phyloP scores from a whole-genome alignment of 2,888 invertebrate species.

The Plagiodera versicolora region DNA sequence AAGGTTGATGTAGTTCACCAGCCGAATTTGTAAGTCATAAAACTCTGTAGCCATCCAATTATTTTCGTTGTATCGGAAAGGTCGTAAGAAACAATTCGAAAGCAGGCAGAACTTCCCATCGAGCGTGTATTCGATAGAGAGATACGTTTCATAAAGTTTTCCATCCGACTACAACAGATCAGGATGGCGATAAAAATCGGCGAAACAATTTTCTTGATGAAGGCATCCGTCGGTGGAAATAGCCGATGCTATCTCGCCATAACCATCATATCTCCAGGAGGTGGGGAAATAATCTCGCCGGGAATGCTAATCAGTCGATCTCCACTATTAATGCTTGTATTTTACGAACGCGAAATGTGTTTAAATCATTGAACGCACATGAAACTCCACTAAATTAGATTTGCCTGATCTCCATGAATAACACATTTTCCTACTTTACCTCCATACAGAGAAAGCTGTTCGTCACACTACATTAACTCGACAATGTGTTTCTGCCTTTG shows the following conservation, averaged over 20 bases:
- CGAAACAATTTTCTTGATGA: constrained; percentile 1
- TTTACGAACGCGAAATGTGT: not conserved
- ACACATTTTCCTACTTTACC: not conserved
- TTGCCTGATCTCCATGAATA: not conserved
- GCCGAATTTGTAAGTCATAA: not conserved
- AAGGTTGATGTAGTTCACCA: not conserved
- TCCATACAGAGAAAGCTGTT: not conserved
- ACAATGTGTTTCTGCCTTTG: not conserved
- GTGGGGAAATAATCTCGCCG: not conserved
- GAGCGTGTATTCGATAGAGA: not conserved
- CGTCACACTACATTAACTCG: not conserved
- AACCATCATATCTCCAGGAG: not conserved
- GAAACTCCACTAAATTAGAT: not conserved
- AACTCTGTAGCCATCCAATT: not conserved
- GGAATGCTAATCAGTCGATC: not conserved
- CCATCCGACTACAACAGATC: constrained; percentile 1
- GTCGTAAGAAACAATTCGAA: not conserved
- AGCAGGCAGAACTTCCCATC: not conserved
- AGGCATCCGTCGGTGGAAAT: not conserved
- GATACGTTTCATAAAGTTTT: not conserved
- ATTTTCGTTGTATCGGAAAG: not conserved
- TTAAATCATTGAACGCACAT: not conserved
- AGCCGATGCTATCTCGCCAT: not conserved
- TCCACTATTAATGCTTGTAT: not conserved
- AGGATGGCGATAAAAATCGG: not conserved